phyloP scores from a whole-genome alignment of 2,888 invertebrate species.

The Drosophila fulvimacula region DNA sequence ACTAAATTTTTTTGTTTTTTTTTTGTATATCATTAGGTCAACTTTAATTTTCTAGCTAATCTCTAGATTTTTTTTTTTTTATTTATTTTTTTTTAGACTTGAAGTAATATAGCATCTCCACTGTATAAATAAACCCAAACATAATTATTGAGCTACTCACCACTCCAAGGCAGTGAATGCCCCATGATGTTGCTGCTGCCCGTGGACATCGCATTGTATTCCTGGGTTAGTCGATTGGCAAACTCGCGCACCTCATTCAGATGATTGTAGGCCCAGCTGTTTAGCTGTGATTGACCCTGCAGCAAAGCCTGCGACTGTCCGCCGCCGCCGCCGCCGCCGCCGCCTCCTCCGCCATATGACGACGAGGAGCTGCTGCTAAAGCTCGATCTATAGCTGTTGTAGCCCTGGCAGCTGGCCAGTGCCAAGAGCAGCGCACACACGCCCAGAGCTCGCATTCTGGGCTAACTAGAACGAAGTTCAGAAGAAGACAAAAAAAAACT shows the following conservation, averaged over 20 bases:
- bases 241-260: slow-evolving; percentile 78
- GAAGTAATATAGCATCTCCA: too few relatives aligned
- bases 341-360: slow-evolving; percentile 44
- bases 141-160: slow-evolving; percentile 59
- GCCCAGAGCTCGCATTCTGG: slow-evolving; percentile 74
- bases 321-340: slow-evolving; percentile 23
- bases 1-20: too few relatives aligned
- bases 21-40: too few relatives aligned
- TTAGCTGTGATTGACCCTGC: slow-evolving; percentile 59
- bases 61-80: too few relatives aligned
- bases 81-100: too few relatives aligned
- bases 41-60: too few relatives aligned
- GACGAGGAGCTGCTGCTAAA: slow-evolving; percentile 59
- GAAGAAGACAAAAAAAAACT: slow-evolving; percentile 35
- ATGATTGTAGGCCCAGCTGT: slow-evolving; percentile 78
- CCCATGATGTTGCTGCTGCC: slow-evolving; percentile 21
- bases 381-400: slow-evolving; percentile 55
- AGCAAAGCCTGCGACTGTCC: slow-evolving; percentile 29
- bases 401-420: slow-evolving; percentile 58
- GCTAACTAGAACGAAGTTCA: slow-evolving; percentile 37
- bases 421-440: slow-evolving; percentile 71
- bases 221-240: slow-evolving; percentile 78
- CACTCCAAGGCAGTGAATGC: slow-evolving; percentile 68
- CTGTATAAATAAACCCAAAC: neutral
- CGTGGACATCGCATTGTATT: slow-evolving; percentile 78